phyloP scores from a whole-genome alignment of 2,797 vertebrate genomes.

The Rhinella marina region DNA sequence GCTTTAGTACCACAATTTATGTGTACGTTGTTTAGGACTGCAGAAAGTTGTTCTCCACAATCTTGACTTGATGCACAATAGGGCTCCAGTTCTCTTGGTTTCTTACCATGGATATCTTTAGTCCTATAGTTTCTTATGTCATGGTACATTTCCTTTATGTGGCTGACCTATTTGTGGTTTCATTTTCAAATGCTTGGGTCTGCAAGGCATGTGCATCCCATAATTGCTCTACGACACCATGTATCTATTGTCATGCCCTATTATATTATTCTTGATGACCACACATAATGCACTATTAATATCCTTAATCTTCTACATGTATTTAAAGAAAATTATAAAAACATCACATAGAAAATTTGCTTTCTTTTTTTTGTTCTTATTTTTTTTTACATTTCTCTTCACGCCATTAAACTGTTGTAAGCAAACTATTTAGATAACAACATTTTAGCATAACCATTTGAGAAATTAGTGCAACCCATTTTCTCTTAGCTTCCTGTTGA shows the following conservation, averaged over 20 bases:
- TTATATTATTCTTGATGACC: not conserved
- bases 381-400: not conserved
- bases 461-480: slow-evolving; percentile 6
- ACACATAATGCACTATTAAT: too few species aligned
- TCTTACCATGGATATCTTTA: not conserved
- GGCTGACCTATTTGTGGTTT: not conserved
- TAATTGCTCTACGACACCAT: not conserved
- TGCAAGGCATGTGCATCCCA: not conserved
- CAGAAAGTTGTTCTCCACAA: not conserved
- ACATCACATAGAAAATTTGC: not conserved
- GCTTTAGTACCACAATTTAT: too few species aligned
- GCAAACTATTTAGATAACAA: slow-evolving; percentile 18
- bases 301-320: not conserved
- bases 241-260: not conserved
- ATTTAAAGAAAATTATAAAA: not conserved
- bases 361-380: not conserved
- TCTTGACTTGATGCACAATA: not conserved
- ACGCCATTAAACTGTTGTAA: slow-evolving; percentile 12
- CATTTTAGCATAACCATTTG: slow-evolving; percentile 8
- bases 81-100: not conserved
- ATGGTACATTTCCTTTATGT: too few species aligned
- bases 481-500: slow-evolving; percentile 27
- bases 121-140: not conserved
- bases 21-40: not conserved
- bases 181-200: not conserved